Evolutionary conservation across 2,113 vertebrate genomes (phyloP), one percentile per base, ranked within the genome.

Genomic region (Blennius ocellaris): DNA sequence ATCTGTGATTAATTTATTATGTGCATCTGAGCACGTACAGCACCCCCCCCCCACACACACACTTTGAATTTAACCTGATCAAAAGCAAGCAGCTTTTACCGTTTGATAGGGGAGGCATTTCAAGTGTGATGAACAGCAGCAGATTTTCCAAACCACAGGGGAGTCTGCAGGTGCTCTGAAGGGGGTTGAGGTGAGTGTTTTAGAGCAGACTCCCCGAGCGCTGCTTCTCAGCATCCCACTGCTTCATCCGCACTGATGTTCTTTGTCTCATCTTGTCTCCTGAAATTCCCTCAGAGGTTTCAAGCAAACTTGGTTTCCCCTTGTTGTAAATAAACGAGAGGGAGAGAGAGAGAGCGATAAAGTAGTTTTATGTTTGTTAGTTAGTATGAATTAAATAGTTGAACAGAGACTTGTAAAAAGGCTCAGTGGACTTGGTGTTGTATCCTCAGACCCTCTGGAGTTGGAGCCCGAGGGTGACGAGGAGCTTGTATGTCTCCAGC

Each of bases 131-230:
- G 68, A 77, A 73, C 69, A 84, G 45, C 77, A 51, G 58, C 63
- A 63, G 62, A 68, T 71, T 79, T 76, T 8, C 44, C 0, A 21
- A 87, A 50, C 68, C 76, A 37, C 82, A 41, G 64, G 85, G 76
- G 90, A 80, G 59, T 45, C 47, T 81, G 75, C 86, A 78, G 79
- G 76, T 64, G 73, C 71, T 79, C 70, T 59, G 73, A 78, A 47
- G 68, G 59, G 62, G 53, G 66, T 15, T 56, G 76, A 80, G 82
- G 79, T 69, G 65, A 84, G 61, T 63, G 66, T 75, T 77, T 74
- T 68, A 80, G 70, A 81, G 70, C 69, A 56, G 52, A 69, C 70
- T 72, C 78, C 77, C 81, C 59, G 69, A 52, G 71, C 10, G 66
- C 59, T 64, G 59, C 55, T 60, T 69, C 70, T 76, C 56, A 52